Evolutionary conservation across 2,888 invertebrate species (phyloP).

Genomic region (Dorcus parallelipipedus): DNA sequence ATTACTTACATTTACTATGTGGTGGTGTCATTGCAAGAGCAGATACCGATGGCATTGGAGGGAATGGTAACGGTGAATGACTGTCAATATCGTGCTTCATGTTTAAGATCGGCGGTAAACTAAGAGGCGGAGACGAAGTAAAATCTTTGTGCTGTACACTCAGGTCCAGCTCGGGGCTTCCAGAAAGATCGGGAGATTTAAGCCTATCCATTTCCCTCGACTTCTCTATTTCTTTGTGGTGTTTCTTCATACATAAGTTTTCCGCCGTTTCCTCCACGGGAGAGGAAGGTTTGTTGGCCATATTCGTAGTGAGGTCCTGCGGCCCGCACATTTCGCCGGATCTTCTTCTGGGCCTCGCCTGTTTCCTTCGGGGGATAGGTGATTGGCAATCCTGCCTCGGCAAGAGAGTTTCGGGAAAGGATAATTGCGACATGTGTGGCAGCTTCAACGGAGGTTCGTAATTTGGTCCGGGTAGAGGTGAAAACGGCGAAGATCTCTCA

Average conservation of each 20-base stretch:
- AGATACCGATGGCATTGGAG: constrained; percentile 69
- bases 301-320: constrained; percentile 56
- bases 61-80: constrained; percentile 62
- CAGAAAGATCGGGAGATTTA: constrained; percentile 30
- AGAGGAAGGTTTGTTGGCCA: constrained; percentile 22
- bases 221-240: constrained; percentile 31
- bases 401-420: constrained; percentile 47
- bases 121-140: constrained; percentile 57
- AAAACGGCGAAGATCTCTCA: constrained; percentile 40
- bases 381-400: constrained; percentile 61
- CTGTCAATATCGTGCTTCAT: constrained; percentile 46
- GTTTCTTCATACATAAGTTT: constrained; percentile 61
- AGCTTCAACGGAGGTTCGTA: constrained; percentile 50
- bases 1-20: constrained; percentile 65
- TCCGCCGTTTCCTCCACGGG: constrained; percentile 49
- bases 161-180: constrained; percentile 44
- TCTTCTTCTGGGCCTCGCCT: constrained; percentile 79
- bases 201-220: constrained; percentile 20
- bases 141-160: constrained; percentile 40
- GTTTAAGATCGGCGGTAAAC: constrained; percentile 49
- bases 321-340: constrained; percentile 70
- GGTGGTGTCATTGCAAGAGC: constrained; percentile 79
- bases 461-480: constrained; percentile 47
- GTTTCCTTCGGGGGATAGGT: constrained; percentile 80
- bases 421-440: constrained; percentile 49